A percentile compares a stretch with the other conserved stretches of the same genome.
phyloP scores from a whole-genome alignment of 2,113 vertebrate species.

The Chrysochloris asiatica region DNA sequence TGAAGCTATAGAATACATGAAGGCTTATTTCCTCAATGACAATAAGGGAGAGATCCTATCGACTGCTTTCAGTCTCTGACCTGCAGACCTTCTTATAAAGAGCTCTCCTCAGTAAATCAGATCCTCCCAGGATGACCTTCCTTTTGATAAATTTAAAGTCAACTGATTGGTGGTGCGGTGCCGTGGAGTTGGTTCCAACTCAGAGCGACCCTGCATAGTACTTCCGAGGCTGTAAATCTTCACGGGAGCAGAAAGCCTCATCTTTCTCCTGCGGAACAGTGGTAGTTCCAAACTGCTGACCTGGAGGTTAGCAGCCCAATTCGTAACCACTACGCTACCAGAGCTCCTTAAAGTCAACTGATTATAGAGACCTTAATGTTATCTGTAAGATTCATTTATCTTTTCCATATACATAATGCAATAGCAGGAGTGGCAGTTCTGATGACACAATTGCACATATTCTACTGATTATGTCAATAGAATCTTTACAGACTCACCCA shows the following conservation, averaged over 20 bases:
- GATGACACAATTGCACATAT: background rate
- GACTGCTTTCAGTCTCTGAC: background rate
- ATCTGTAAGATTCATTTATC: slow-evolving; percentile 2
- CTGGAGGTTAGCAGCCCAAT: too few relatives aligned
- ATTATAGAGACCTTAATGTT: slow-evolving; percentile 36
- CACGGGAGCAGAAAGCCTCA: too few relatives aligned
- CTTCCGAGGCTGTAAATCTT: too few relatives aligned
- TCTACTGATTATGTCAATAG: background rate
- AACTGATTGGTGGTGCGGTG: too few relatives aligned
- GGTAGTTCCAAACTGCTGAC: too few relatives aligned
- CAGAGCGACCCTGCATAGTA: too few relatives aligned
- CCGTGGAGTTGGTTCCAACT: too few relatives aligned
- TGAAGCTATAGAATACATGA: too few relatives aligned
- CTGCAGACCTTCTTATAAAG: background rate
- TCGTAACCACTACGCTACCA: too few relatives aligned
- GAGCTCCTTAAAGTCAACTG: slow-evolving; percentile 21
- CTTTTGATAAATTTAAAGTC: background rate
- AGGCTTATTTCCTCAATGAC: background rate
- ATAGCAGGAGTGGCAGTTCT: background rate
- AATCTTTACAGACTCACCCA: background rate
- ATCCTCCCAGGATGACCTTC: background rate
- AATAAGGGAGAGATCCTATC: background rate
- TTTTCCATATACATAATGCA: background rate
- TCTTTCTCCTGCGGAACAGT: too few relatives aligned
- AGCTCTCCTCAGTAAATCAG: slow-evolving; percentile 33